Base-by-base conservation (phyloP, 2,888 invertebrate species). In the Megalurothrips usitatus region DNA sequence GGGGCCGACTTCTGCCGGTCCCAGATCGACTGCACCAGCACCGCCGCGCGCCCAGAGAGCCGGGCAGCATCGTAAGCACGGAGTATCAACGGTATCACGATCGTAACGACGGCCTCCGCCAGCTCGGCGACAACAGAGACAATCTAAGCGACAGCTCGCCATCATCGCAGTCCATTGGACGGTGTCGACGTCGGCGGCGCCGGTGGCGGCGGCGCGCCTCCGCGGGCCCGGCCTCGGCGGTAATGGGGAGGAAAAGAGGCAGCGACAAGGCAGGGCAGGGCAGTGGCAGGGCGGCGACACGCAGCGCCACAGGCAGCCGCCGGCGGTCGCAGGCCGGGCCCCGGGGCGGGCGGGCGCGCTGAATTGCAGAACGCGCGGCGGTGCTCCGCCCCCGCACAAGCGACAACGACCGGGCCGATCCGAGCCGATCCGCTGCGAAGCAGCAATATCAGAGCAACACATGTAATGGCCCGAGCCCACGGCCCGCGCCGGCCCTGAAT, bases 401-500 rank as follows among this genome's bases (percentile, higher is more conserved):
- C 58, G 58, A 19, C 58, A 17, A 19, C 19, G 58, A 19, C 58
- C 3, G 34, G 34, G 34, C 34, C 34, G 34, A 43, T 43, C 34
- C 34, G 34, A 43, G 2, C 34, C 34, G 2, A 43, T 43, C 34
- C 34, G 34, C 2, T 43, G 3, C 34, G 34, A 43, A 43, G n/a
- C 52, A 17, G 68, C 68, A 75, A 75, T 75, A 75, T 26, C 68
- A 75, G 58, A 6, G 68, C 68, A 75, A 75, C 68, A 75, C 68
- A 75, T 75, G 68, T 75, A 75, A 75, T 75, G 68, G 68, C 68
- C 68, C 10, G 19, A 4, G 19, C 58, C 58, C 58, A 6, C 19
- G 58, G 58, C 17, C 58, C 19, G 58, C 58, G 19, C 19, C 14
- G 26, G 23, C 23, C 68, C 12, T 75, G 68, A 75, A 75, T 75